Evolutionary conservation across 2,113 vertebrate species (phyloP).

Genomic region (Cyanistes caeruleus): DNA sequence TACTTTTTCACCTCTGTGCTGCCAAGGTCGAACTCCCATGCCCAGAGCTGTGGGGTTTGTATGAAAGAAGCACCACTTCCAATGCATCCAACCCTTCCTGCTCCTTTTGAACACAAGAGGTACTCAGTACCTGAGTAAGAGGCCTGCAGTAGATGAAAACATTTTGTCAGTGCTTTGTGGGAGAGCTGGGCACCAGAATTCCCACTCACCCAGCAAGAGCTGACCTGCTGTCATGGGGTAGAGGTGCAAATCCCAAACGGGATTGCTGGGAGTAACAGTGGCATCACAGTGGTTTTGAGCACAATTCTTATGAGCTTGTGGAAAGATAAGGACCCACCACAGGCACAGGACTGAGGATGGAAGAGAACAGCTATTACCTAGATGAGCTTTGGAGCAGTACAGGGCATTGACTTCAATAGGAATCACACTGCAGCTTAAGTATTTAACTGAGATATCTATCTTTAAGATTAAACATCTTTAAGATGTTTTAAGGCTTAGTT

Average conservation of each 20-base stretch:
- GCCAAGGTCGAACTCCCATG: background rate
- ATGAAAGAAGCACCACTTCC: background rate
- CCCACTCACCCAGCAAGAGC: background rate
- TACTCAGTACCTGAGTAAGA: background rate
- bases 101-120: background rate
- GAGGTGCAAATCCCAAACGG: slow-evolving; percentile 3
- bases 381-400: background rate
- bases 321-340: background rate
- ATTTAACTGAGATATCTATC: background rate
- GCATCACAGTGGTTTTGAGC: background rate
- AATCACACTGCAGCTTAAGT: background rate
- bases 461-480: too few species aligned
- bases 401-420: background rate
- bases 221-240: background rate
- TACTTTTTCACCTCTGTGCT: background rate
- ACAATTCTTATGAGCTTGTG: background rate
- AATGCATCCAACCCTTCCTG: background rate
- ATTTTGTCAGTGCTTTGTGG: background rate
- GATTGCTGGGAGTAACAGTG: background rate
- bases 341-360: background rate
- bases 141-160: background rate
- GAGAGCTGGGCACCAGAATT: background rate
- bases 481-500: background rate
- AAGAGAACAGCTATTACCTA: background rate
- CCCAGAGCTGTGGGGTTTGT: background rate